These are phyloP conservation scores for Camelus dromedarius DNA, from an alignment of 2,113 vertebrate genomes.

Conservation along the genomic window DNA sequence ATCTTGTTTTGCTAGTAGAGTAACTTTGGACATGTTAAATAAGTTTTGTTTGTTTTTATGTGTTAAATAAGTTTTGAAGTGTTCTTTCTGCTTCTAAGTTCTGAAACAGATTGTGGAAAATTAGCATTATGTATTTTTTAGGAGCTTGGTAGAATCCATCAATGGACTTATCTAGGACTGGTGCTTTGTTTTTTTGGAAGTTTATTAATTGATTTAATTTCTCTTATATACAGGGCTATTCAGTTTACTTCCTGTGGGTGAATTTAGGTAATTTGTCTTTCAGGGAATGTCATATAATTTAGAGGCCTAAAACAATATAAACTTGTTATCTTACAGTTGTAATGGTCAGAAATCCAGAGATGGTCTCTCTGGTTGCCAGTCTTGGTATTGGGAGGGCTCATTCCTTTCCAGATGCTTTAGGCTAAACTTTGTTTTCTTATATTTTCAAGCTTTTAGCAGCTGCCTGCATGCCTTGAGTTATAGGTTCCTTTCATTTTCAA, in stretches of 20 bases:
- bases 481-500: not conserved
- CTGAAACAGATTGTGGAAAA: not conserved
- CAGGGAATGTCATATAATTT: not conserved
- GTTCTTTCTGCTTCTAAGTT: not conserved
- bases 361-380: not conserved
- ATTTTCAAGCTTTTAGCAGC: not conserved
- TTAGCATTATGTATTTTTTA: not conserved
- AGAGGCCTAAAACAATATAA: not conserved
- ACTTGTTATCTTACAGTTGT: not conserved
- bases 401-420: not conserved
- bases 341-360: not conserved
- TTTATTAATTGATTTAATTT: not conserved
- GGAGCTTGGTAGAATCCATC: not conserved
- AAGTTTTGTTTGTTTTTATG: too few relatives aligned
- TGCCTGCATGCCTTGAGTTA: not conserved
- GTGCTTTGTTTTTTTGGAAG: not conserved
- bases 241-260: not conserved
- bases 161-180: not conserved
- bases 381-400: not conserved
- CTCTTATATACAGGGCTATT: not conserved
- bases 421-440: not conserved
- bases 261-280: not conserved
- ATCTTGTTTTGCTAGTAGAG: not conserved
- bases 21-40: not conserved
- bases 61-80: not conserved